A percentile compares a stretch with the other conserved stretches of the same genome.
Evolutionary conservation across 2,113 vertebrate genomes (phyloP).

Genomic region (Pelodiscus sinensis): DNA sequence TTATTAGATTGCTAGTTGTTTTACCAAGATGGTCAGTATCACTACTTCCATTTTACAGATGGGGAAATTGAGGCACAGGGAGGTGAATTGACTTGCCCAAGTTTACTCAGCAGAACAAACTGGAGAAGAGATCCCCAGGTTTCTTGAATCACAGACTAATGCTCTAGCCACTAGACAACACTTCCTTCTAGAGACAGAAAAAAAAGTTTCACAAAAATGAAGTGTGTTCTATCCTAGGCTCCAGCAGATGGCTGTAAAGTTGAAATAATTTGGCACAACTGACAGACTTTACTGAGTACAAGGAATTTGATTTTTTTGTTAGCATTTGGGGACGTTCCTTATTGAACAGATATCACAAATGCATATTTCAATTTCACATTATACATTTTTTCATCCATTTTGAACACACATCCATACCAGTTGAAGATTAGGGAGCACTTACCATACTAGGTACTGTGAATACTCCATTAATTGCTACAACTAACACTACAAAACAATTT

Average conservation of each 20-base stretch:
- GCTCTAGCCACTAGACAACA: too few relatives aligned
- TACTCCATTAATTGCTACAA: neutral
- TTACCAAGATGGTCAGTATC: neutral
- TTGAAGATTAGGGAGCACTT: neutral
- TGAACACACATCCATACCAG: accelerated
- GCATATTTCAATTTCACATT: neutral
- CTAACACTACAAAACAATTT: neutral
- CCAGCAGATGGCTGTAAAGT: too few relatives aligned
- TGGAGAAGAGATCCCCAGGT: too few relatives aligned
- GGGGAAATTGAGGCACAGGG: neutral
- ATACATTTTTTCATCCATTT: accelerated
- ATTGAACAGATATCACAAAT: too few relatives aligned
- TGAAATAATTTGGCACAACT: too few relatives aligned
- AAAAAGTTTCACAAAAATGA: too few relatives aligned
- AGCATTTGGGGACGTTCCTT: neutral
- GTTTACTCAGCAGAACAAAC: too few relatives aligned
- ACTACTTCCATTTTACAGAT: neutral
- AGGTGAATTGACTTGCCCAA: neutral
- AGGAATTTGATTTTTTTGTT: neutral
- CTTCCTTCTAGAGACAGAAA: neutral
- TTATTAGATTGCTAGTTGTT: neutral
- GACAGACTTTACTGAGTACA: too few relatives aligned
- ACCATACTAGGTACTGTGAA: neutral
- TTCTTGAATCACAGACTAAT: too few relatives aligned
- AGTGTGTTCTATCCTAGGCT: too few relatives aligned